Evolutionary conservation across 2,888 invertebrate species (phyloP).

Genomic region (Melieria picta): DNA sequence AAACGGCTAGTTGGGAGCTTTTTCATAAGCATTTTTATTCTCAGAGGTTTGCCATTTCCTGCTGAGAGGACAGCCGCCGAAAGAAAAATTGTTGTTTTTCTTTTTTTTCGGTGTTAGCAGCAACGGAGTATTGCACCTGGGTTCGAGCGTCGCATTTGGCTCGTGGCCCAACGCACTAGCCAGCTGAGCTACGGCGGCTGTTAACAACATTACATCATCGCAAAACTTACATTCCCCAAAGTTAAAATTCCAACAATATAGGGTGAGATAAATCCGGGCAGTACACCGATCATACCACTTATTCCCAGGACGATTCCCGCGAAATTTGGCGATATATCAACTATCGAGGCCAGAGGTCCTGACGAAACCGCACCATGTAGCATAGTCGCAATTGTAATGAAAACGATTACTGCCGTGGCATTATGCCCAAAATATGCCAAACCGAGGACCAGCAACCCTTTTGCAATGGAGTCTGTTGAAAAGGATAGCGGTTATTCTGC

Average conservation of each 20-base stretch:
- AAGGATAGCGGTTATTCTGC: background rate
- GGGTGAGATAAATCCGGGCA: slow-evolving; percentile 73
- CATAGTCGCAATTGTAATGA: slow-evolving; percentile 72
- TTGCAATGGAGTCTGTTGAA: slow-evolving; percentile 70
- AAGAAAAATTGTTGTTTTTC: too few species aligned
- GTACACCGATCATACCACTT: slow-evolving; percentile 70
- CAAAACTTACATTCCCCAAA: slow-evolving; percentile 70
- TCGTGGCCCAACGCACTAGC: too few species aligned
- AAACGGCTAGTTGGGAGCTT: too few species aligned
- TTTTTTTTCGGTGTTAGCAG: too few species aligned
- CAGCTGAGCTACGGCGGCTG: too few species aligned
- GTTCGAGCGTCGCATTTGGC: too few species aligned
- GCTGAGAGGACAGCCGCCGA: too few species aligned
- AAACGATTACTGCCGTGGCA: slow-evolving; percentile 69
- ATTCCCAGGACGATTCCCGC: slow-evolving; percentile 72
- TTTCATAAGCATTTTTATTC: too few species aligned
- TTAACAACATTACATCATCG: background rate
- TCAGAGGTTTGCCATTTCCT: too few species aligned
- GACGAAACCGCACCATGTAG: slow-evolving; percentile 75
- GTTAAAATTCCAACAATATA: slow-evolving; percentile 72
- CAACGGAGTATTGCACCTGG: too few species aligned
- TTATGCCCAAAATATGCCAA: slow-evolving; percentile 74
- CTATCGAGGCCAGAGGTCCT: slow-evolving; percentile 73
- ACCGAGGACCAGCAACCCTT: slow-evolving; percentile 72
- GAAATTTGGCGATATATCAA: slow-evolving; percentile 75